Evolutionary conservation across 2,113 vertebrate species (phyloP), one percentile per base, ranked within the genome.

Genomic region (Datnioides undecimradiatus): DNA sequence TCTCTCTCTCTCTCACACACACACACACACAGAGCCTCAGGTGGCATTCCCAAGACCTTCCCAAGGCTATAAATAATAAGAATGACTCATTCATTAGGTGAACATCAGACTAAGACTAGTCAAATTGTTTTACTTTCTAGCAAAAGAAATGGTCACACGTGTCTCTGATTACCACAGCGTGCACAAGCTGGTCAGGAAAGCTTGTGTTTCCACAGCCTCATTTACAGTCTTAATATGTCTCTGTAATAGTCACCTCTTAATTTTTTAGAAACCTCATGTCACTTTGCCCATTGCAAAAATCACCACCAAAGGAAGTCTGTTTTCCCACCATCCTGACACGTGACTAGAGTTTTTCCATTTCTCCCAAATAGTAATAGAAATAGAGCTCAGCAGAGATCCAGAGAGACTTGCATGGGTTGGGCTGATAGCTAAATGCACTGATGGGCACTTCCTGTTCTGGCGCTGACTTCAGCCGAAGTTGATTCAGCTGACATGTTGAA

Each of bases 381-480:
- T 23, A 71, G 31, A 27, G 41, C 60, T 76, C 67, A 59, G 49
- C 33, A 23, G 51, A 62, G 71, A 55, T 60, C 80, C 64, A 68
- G 23, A n/a, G 52, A 62, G 45, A 49, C 67, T 38, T 5, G 0
- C 34, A 29, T 29, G 45, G 76, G 73, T 34, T 40, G 58, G 45
- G 46, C 34, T 0, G 7, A 81, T 54, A 5, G 11, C 25, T 51
- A 0, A 21, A 40, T 11, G 43, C 4, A 1, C 51, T 79, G 78
- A 86, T 45, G 31, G 74, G 82, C 66, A 29, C 64, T 79, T 89
- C 84, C 76, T 55, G 72, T 31, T 38, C 76, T 6, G 21, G 54
- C 7, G 45, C 41, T 25, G 29, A 62, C 21, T 45, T 66, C 46
- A 25, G 69, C 31, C 29, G 27, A 65, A 73, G 12, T 51, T 48